These are phyloP conservation scores for Serripes groenlandicus DNA, from an alignment of 2,888 invertebrate species.

Conservation along the genomic window DNA sequence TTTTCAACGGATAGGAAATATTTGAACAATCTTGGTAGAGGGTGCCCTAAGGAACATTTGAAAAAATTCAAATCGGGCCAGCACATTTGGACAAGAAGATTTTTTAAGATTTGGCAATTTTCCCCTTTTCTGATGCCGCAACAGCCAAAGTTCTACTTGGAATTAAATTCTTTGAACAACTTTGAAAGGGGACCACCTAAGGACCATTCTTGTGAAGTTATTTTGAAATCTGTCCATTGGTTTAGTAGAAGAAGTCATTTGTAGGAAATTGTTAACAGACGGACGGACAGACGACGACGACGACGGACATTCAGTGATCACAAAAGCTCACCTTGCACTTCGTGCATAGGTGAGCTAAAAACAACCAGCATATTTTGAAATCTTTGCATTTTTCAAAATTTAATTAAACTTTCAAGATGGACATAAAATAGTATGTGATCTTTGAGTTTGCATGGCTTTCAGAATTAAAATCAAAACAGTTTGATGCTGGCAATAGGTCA, in stretches of 20 bases:
- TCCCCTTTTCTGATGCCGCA: background rate
- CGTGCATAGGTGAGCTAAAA: background rate
- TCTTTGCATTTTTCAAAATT: no score
- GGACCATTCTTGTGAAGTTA: background rate
- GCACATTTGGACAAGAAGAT: background rate
- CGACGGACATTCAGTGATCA: background rate
- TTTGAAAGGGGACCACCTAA: background rate
- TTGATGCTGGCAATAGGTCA: no score
- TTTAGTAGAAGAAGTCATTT: background rate
- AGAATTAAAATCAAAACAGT: no score
- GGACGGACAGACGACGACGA: background rate
- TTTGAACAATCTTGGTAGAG: background rate
- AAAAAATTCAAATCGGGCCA: background rate
- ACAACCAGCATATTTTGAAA: no score
- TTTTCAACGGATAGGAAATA: background rate
- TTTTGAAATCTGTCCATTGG: background rate
- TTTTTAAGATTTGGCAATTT: background rate
- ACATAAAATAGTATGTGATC: no score
- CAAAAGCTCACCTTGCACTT: background rate
- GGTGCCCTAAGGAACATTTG: background rate
- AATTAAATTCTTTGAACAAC: background rate
- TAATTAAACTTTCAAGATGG: no score
- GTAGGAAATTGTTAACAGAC: background rate
- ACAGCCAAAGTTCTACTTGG: background rate
- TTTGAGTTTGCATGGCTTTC: no score